Percentiles rank a stretch among this genome's conserved stretches.
Conservation (phyloP, 1,140 invertebrate genomes). For the Prorops nasuta region DNA sequence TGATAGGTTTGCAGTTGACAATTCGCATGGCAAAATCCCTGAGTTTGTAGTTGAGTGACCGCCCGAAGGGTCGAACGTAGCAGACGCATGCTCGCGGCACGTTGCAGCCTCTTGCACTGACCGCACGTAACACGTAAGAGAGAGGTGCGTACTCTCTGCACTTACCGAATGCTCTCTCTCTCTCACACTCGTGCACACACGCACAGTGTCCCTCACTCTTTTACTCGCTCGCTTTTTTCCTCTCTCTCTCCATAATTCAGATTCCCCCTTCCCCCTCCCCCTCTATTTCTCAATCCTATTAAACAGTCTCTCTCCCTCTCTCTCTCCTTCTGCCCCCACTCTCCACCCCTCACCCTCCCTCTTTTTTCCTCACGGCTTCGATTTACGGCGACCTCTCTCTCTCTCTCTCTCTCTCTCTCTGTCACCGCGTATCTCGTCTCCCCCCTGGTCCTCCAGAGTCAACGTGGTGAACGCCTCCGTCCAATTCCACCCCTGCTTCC, state of each 20-base stretch:
- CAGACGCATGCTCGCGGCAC: conserved; percentile 34
- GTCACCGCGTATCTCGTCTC: conserved; percentile 1
- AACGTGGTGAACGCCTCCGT: too few relatives aligned
- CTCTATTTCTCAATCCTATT: conserved; percentile 7
- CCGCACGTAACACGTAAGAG: conserved; percentile 35
- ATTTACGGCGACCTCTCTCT: too few relatives aligned
- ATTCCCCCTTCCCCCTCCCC: conserved; percentile 7
- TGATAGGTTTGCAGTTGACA: too few relatives aligned
- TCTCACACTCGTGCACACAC: conserved; percentile 15
- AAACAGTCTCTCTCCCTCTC: conserved; percentile 1
- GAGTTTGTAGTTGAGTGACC: conserved; percentile 28
- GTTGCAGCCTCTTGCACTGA: conserved; percentile 36
- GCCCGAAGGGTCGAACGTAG: conserved; percentile 30
- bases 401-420: not conserved
- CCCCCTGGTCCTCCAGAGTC: too few relatives aligned
- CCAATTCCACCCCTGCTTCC: too few relatives aligned
- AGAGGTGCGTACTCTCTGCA: conserved; percentile 25
- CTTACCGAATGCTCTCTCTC: conserved; percentile 19
- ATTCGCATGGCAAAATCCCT: too few relatives aligned
- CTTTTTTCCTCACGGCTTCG: too few relatives aligned
- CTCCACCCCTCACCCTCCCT: too few relatives aligned
- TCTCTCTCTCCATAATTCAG: not conserved
- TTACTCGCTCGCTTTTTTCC: too few relatives aligned
- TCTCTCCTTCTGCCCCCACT: not conserved
- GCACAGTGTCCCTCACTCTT: too few relatives aligned